These are phyloP conservation scores for Coleophora deauratella DNA, from an alignment of 2,888 invertebrate species.

Conservation along the genomic window DNA sequence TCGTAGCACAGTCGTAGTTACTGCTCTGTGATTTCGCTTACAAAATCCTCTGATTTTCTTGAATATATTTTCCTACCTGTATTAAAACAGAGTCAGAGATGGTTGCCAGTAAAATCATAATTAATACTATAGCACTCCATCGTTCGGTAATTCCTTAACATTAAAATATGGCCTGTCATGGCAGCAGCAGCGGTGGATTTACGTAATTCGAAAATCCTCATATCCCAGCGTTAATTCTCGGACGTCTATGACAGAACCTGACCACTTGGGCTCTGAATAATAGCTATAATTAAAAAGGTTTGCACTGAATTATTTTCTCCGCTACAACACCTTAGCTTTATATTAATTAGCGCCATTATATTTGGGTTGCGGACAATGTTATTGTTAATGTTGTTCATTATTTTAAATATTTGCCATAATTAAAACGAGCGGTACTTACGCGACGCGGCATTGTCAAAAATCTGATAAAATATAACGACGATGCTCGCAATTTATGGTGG, in stretches of 20 bases:
- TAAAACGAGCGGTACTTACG: background rate
- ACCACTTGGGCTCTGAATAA: constrained; percentile 26
- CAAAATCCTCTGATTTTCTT: too few species aligned
- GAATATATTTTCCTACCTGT: too few species aligned
- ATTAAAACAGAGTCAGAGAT: too few species aligned
- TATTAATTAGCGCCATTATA: constrained; percentile 28
- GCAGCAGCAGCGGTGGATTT: constrained; percentile 2
- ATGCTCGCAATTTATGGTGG: too few species aligned
- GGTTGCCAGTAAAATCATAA: too few species aligned
- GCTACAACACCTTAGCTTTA: constrained; percentile 23
- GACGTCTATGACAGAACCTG: constrained; percentile 19
- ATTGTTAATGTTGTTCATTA: constrained; percentile 27
- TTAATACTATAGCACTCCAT: too few species aligned
- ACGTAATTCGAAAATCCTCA: constrained; percentile 7
- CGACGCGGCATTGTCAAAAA: background rate
- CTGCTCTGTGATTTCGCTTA: too few species aligned
- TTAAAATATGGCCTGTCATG: constrained; percentile 2
- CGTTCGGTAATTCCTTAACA: background rate
- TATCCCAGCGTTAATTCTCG: constrained; percentile 5
- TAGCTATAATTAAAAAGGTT: constrained; percentile 43
- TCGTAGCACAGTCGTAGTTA: too few species aligned
- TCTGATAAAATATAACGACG: too few species aligned
- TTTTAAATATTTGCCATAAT: constrained; percentile 21
- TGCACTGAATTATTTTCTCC: constrained; percentile 28
- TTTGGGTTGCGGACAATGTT: constrained; percentile 25